Evolutionary conservation across 1,140 invertebrate species (phyloP).

Genomic region (Riptortus pedestris): DNA sequence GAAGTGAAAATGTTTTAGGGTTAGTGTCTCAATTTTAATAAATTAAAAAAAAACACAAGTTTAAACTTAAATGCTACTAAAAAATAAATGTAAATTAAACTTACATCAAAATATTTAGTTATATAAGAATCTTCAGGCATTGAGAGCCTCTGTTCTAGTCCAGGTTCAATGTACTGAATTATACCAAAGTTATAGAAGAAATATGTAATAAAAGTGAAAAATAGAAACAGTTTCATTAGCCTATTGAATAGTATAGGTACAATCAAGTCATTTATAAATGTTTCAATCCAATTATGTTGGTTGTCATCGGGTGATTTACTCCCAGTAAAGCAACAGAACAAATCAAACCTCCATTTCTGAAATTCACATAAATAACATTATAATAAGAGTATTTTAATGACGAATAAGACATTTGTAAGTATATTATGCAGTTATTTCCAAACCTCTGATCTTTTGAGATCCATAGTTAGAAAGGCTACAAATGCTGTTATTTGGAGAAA

Average conservation of each 20-base stretch:
- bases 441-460: conserved; percentile 54
- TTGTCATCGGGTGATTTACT: conserved; percentile 42
- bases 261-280: conserved; percentile 74
- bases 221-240: conserved; percentile 53
- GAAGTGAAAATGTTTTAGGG: too few relatives aligned
- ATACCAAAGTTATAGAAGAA: conserved; percentile 79
- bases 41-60: too few relatives aligned
- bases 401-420: background rate
- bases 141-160: conserved; percentile 89
- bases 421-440: background rate
- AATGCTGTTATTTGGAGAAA: conserved; percentile 97
- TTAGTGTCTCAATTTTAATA: too few relatives aligned
- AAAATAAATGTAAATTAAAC: too few relatives aligned
- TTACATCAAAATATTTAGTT: conserved; percentile 71
- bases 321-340: conserved; percentile 71
- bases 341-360: conserved; percentile 61
- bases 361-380: conserved; percentile 7
- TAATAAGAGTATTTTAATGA: background rate
- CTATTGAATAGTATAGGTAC: conserved; percentile 78
- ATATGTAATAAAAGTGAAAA: conserved; percentile 84
- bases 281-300: conserved; percentile 68
- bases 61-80: too few relatives aligned
- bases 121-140: conserved; percentile 96
- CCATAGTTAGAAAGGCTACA: conserved; percentile 78
- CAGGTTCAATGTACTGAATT: conserved; percentile 78